Conservation (phyloP, 2,888 invertebrate genomes). For the Euplexia lucipara region DNA sequence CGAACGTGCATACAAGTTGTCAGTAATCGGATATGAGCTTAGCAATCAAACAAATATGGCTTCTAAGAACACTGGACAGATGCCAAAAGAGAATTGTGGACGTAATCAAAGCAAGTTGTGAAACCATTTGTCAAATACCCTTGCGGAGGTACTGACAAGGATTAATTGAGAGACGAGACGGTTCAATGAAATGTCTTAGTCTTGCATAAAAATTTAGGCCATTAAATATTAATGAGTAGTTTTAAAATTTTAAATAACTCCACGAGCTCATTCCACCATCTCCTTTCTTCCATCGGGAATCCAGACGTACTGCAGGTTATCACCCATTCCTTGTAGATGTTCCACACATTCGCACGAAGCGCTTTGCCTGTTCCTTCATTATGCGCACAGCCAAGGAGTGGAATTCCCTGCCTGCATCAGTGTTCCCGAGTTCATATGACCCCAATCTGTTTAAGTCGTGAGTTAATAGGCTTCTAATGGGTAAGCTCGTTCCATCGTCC, state of each 20-base stretch:
- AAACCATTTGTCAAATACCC: slow-evolving; percentile 66
- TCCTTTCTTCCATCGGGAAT: too few species aligned
- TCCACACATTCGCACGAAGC: too few species aligned
- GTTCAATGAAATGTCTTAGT: slow-evolving; percentile 8
- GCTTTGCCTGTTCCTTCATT: too few species aligned
- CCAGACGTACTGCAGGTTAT: too few species aligned
- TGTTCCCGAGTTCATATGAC: too few species aligned
- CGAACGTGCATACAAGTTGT: slow-evolving; percentile 51
- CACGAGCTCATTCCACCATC: too few species aligned
- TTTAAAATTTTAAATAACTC: neutral
- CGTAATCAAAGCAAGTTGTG: slow-evolving; percentile 62
- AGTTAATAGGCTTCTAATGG: too few species aligned
- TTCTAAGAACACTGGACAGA: slow-evolving; percentile 48
- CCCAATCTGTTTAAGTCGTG: too few species aligned
- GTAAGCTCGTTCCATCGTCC: too few species aligned
- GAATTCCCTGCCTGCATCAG: too few species aligned
- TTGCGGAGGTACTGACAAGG: slow-evolving; percentile 46
- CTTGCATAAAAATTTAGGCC: neutral
- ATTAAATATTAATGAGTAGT: neutral
- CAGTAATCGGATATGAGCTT: slow-evolving; percentile 46
- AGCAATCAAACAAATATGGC: slow-evolving; percentile 55
- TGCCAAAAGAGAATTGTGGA: slow-evolving; percentile 56
- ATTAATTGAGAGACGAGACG: slow-evolving; percentile 44
- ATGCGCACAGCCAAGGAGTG: too few species aligned
- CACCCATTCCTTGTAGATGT: too few species aligned